Evolutionary conservation across 2,888 invertebrate genomes (phyloP).

Genomic region (Acrobasis repandana): DNA sequence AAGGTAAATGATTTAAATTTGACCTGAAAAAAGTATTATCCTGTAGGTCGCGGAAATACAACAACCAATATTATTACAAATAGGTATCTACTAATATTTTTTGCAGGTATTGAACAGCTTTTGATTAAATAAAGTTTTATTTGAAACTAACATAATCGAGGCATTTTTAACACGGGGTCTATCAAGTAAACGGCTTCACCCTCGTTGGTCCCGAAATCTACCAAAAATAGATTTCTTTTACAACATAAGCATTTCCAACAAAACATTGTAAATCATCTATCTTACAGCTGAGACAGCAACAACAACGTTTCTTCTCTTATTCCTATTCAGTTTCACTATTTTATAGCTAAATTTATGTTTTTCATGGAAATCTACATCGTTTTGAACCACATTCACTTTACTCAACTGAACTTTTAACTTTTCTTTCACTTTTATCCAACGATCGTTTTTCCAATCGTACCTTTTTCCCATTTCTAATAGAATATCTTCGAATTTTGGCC

Average conservation of each 20-base stretch:
- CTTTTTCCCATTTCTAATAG: constrained; percentile 65
- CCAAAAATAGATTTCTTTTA: constrained; percentile 50
- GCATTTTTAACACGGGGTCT: background rate
- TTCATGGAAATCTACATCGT: constrained; percentile 50
- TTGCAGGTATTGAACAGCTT: background rate
- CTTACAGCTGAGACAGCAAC: constrained; percentile 76
- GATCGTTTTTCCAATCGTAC: constrained; percentile 77
- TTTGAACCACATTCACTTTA: constrained; percentile 37
- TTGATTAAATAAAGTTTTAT: background rate
- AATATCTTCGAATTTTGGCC: constrained; percentile 76
- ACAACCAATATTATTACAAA: too few species aligned
- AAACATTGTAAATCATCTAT: constrained; percentile 48
- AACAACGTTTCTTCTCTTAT: constrained; percentile 71
- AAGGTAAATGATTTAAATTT: too few species aligned
- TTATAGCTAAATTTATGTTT: constrained; percentile 74
- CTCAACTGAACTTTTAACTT: constrained; percentile 46
- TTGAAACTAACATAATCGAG: background rate
- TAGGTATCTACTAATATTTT: too few species aligned
- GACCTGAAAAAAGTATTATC: too few species aligned
- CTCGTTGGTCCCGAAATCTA: constrained; percentile 69
- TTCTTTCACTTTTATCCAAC: constrained; percentile 73
- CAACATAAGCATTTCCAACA: constrained; percentile 36
- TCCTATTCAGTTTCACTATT: constrained; percentile 69
- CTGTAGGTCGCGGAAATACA: too few species aligned
- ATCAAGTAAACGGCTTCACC: constrained; percentile 45